A percentile compares a stretch with the other conserved stretches of the same genome.
Conservation (phyloP, 23 tunicate genomes). For the Styela clava region DNA sequence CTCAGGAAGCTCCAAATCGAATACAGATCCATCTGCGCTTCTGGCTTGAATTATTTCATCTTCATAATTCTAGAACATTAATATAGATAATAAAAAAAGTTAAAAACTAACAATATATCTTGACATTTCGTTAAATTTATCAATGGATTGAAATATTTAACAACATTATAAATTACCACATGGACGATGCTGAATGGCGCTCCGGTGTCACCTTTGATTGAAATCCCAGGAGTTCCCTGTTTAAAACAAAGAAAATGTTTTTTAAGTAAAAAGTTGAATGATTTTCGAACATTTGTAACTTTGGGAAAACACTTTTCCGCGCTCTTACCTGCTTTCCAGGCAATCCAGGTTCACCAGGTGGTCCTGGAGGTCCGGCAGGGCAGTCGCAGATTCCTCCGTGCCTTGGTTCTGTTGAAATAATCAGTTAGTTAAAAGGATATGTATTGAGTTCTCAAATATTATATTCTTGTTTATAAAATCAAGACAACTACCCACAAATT, state of each 20-base stretch:
- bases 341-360: constrained; percentile 47
- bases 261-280: too few species aligned
- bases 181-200: constrained; percentile 80
- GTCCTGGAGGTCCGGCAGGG: constrained; percentile 97
- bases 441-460: too few species aligned
- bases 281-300: too few species aligned
- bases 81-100: too few species aligned
- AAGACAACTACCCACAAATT: too few species aligned
- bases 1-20: constrained; percentile 43
- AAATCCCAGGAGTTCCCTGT: constrained; percentile 61
- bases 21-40: constrained; percentile 57
- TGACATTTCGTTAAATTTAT: too few species aligned
- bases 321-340: constrained; percentile 74
- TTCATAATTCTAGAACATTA: constrained; percentile 68
- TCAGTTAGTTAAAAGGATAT: too few species aligned
- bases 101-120: too few species aligned
- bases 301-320: too few species aligned
- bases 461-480: too few species aligned
- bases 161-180: constrained; percentile 54
- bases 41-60: constrained; percentile 63
- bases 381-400: constrained; percentile 63
- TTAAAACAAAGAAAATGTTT: not conserved
- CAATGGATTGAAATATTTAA: too few species aligned
- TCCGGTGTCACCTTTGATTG: constrained; percentile 81
- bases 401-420: constrained; percentile 17